Evolutionary conservation across 2,888 invertebrate genomes (phyloP).

Genomic region (Xylota sylvarum): DNA sequence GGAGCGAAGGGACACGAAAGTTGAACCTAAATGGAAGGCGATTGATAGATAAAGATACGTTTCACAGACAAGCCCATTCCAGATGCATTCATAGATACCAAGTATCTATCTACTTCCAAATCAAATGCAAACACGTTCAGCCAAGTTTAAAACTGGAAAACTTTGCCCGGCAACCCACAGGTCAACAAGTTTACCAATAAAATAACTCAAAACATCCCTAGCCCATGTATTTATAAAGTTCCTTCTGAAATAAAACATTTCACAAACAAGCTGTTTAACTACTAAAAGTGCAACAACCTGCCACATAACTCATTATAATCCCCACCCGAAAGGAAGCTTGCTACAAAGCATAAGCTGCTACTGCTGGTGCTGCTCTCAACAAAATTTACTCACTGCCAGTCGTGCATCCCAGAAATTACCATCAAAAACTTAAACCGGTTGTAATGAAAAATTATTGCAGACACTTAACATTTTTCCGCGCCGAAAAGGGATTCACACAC

Average conservation of each 20-base stretch:
- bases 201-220: conserved; percentile 3
- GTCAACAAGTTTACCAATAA: conserved; percentile 39
- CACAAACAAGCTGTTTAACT: conserved; percentile 57
- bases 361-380: not conserved
- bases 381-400: conserved; percentile 16
- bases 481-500: conserved; percentile 58
- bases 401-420: conserved; percentile 61
- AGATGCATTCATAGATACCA: too few relatives aligned
- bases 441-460: conserved; percentile 76
- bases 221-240: not conserved
- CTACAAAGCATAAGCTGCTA: conserved; percentile 47
- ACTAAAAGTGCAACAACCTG: conserved; percentile 67
- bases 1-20: too few relatives aligned
- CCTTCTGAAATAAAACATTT: conserved; percentile 32
- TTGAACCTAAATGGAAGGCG: too few relatives aligned
- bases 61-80: too few relatives aligned
- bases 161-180: conserved; percentile 15
- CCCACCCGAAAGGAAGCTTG: conserved; percentile 4
- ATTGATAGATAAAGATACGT: too few relatives aligned
- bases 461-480: conserved; percentile 74
- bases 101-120: not conserved
- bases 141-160: not conserved
- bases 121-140: not conserved
- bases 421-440: conserved; percentile 67
- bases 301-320: conserved; percentile 64